Percentiles rank a stretch among this genome's conserved stretches.
Conservation (phyloP, 2,113 vertebrate species). For the Tragelaphus imberbis region DNA sequence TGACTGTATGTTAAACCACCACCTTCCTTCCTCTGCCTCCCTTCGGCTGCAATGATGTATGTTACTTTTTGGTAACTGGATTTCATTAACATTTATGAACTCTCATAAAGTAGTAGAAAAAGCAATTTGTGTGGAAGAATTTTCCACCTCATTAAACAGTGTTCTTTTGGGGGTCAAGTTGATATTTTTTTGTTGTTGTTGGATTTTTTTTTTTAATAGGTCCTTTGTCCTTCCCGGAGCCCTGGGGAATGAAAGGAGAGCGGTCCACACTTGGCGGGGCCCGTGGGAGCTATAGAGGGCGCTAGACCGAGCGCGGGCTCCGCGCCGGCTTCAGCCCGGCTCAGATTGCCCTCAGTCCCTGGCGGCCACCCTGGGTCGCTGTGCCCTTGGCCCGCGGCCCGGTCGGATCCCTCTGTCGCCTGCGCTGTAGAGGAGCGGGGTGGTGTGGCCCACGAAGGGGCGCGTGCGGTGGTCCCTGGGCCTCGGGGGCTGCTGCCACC, state of each 20-base stretch:
- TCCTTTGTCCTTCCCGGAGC: constrained; percentile 59
- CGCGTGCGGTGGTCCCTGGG: too few species aligned
- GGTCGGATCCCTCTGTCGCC: too few species aligned
- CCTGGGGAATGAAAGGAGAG: background rate
- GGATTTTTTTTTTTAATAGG: constrained; percentile 48
- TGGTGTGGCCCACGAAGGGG: background rate
- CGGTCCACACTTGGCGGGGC: background rate
- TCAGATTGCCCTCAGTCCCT: background rate
- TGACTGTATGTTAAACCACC: constrained; percentile 39
- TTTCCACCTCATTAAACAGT: constrained; percentile 75
- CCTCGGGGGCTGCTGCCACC: background rate
- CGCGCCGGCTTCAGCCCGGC: background rate
- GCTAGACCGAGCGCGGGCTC: background rate
- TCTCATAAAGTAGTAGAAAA: constrained; percentile 74
- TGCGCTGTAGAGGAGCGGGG: background rate
- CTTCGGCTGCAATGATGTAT: constrained; percentile 71
- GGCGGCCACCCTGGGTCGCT: background rate
- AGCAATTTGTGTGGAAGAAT: constrained; percentile 73
- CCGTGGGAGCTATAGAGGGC: constrained; percentile 6
- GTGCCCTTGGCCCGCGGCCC: background rate
- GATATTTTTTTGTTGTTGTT: constrained; percentile 54
- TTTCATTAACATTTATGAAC: constrained; percentile 70
- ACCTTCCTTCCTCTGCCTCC: constrained; percentile 57
- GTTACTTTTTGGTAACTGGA: constrained; percentile 77
- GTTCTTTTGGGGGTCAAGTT: constrained; percentile 69